A percentile compares a stretch with the other conserved stretches of the same genome.
phyloP scores from a whole-genome alignment of 2,888 invertebrate species.

The Mesorhabditis belari region DNA sequence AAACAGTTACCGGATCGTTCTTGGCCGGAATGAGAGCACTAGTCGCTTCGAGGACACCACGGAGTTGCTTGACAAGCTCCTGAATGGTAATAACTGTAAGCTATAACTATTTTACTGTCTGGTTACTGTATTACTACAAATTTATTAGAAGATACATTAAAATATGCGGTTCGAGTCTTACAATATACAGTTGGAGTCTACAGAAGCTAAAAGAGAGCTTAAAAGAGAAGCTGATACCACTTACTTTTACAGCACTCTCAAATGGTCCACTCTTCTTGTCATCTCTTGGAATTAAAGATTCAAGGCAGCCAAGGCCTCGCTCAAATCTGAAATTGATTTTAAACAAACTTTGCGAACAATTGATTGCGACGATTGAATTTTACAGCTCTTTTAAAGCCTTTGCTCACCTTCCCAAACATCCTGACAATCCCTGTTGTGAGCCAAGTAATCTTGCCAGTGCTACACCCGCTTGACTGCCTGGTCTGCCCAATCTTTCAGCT shows the following conservation, averaged over 20 bases:
- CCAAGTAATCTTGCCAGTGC: conserved; percentile 88
- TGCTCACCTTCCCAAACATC: not conserved
- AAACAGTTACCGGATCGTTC: conserved; percentile 85
- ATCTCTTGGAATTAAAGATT: conserved; percentile 29
- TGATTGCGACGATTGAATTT: no score
- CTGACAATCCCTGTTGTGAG: conserved; percentile 55
- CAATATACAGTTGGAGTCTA: no score
- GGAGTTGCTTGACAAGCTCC: conserved; percentile 81
- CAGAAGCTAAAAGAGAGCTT: not conserved
- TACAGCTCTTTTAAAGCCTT: no score
- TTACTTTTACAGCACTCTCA: conserved; percentile 38
- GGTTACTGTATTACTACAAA: no score
- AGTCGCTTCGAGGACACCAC: conserved; percentile 88
- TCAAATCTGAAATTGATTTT: conserved; percentile 66
- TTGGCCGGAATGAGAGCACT: conserved; percentile 82
- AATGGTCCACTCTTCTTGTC: conserved; percentile 29
- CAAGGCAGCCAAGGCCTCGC: conserved; percentile 70
- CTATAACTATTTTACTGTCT: no score
- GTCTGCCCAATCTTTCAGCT: conserved; percentile 29
- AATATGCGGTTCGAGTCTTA: no score
- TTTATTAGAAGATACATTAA: no score
- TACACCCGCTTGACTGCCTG: conserved; percentile 72
- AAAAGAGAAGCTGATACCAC: not conserved
- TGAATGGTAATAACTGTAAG: no score
- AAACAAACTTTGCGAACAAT: not conserved